These are phyloP conservation scores for Pseudoips prasinana DNA, from an alignment of 2,888 invertebrate genomes.

Conservation along the genomic window DNA sequence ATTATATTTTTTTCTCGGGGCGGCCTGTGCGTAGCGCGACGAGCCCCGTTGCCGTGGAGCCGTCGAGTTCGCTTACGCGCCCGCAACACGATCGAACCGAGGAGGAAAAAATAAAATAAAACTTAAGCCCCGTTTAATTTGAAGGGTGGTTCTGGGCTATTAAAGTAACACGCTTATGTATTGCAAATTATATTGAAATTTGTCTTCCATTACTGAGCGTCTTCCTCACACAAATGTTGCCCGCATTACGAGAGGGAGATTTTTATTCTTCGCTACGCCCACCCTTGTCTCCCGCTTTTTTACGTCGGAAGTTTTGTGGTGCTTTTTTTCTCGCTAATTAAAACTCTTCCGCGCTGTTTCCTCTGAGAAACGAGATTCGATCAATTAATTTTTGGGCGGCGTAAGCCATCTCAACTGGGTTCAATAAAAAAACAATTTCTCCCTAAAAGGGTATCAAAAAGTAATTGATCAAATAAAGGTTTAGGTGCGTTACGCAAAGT, in stretches of 20 bases:
- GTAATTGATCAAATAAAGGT: slow-evolving; percentile 69
- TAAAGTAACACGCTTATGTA: slow-evolving; percentile 84
- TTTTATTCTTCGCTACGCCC: slow-evolving; percentile 76
- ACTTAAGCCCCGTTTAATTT: slow-evolving; percentile 83
- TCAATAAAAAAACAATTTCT: slow-evolving; percentile 67
- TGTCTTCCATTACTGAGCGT: slow-evolving; percentile 81
- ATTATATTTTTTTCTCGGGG: slow-evolving; percentile 78
- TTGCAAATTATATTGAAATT: slow-evolving; percentile 83
- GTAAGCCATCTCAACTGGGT: slow-evolving; percentile 72
- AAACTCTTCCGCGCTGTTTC: slow-evolving; percentile 82
- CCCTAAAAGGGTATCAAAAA: slow-evolving; percentile 63
- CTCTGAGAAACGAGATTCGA: slow-evolving; percentile 78
- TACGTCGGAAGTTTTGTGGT: slow-evolving; percentile 77
- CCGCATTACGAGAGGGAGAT: slow-evolving; percentile 79
- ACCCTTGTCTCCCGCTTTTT: slow-evolving; percentile 79
- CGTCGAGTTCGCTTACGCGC: slow-evolving; percentile 49
- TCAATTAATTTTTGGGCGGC: slow-evolving; percentile 80
- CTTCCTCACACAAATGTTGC: slow-evolving; percentile 82
- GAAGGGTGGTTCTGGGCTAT: slow-evolving; percentile 83
- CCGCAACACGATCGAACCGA: slow-evolving; percentile 64
- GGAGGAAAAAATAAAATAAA: slow-evolving; percentile 80
- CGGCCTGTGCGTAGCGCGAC: slow-evolving; percentile 48
- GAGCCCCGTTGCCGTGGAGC: slow-evolving; percentile 36
- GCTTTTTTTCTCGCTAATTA: slow-evolving; percentile 81
- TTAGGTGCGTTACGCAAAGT: slow-evolving; percentile 42